Base-by-base conservation (phyloP, 2,797 vertebrate species). In the Gymnoscopelus microlampas region DNA sequence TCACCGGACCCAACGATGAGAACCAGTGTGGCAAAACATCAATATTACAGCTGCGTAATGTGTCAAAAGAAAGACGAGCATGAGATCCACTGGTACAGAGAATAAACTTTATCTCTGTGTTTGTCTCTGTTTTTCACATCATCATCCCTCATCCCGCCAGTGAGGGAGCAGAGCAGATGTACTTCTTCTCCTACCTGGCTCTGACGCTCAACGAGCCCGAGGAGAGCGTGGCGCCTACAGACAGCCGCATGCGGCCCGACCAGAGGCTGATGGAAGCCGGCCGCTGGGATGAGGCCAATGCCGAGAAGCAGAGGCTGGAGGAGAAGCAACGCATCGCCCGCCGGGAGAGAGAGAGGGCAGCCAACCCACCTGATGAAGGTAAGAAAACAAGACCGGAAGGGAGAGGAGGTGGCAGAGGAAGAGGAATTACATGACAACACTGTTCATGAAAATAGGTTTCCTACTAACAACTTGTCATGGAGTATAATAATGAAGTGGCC, bases 211-310 rank as follows among this genome's bases (percentile, higher is more conserved):
- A 98, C 1, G 97, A 97, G 26, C 68, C 71, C 0, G 97, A 99
- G 80, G 91, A 88, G 0, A 94, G 96, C 0, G 93, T 96, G 0
- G 97, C 97, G 0, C 96, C 96, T 1, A 97, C 97, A 0, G 97
- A 99, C 85, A 98, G 97, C 75, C 94, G 97, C 1, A 73, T 89
- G 3, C 94, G 97, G 10, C 97, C 97, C 0, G 97, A 99, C 88
- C 97, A 98, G 87, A 90, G 95, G 10, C 85, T 98, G 10, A 98
- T 98, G 97, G 97, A 98, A 79, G 96, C 96, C 0, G 97, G 97
- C 0, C 91, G 90, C 7, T 99, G 97, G 97, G 97, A 99, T 1
- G 96, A 98, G 65, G 97, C 97, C 19, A 98, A 98, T 0, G 92
- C 94, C 0, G 97, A 98, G 87, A 99, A 99, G 66, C 97, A 98